Evolutionary conservation across 2,113 vertebrate genomes (phyloP), one percentile per base, ranked within the genome.

Genomic region (Microcebus lehilahytsara): DNA sequence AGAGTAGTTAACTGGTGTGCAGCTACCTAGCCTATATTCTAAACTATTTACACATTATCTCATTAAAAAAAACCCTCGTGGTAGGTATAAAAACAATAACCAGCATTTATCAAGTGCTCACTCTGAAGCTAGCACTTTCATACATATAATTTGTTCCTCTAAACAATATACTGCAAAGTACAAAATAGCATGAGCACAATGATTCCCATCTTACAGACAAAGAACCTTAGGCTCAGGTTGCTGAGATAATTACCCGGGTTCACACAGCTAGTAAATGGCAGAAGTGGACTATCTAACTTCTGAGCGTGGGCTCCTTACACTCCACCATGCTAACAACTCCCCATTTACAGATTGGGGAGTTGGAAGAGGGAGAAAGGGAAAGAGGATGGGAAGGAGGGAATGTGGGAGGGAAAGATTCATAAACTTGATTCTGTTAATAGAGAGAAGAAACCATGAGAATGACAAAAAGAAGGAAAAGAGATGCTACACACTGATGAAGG

Each of bases 1-100:
- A 60, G 58, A 75, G 22, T 12, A 78, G 37, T 64, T 72, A 37
- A 60, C n/a, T 86, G 19, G 46, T 94, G 25, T 62, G 19, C 40
- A 89, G 49, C 32, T 77, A 71, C 40, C 27, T 34, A 49, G 42
- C 13, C 22, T 83, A 58, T 64, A 19, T 93, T 89, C 53, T 89
- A 85, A 85, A 51, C 25, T 86, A 74, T 62, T 92, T 92, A 32
- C 5, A 78, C 13, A 89, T 86, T 42, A 77, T 78, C 66, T 96
- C 51, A 72, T 83, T 86, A 37, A 85, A 40, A 67, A 67, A 49
- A 16, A 14, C 17, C 25, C 32, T 6, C 66, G 22, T 88, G 32
- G 32, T 71, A 78, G 16, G 14, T 91, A 66, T 78, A 84, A 89
- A 87, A 96, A 95, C 51, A 88, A 96, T 91, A 71, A 46, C 51